Percentiles rank a stretch among this genome's conserved stretches.
These are phyloP conservation scores for Folsomia manolachei DNA, from an alignment of 2,888 invertebrate species.

Conservation along the genomic window DNA sequence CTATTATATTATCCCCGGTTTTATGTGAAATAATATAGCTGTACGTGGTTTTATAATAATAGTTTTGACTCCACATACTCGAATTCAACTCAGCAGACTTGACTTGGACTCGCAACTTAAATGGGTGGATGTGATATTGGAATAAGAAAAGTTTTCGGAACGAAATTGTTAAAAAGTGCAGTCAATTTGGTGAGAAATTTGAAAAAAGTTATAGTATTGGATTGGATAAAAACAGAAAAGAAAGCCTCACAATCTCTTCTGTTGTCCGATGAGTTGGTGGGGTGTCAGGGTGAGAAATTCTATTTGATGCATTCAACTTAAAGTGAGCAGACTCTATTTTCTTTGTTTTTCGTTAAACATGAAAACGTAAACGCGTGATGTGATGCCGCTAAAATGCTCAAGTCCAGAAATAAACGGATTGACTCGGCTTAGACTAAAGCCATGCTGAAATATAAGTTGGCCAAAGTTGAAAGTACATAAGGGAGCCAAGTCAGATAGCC, in stretches of 20 bases:
- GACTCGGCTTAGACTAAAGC: not conserved
- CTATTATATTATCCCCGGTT: not conserved
- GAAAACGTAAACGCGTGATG: not conserved
- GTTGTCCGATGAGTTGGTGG: not conserved
- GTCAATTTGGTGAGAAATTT: not conserved
- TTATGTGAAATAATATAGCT: too few species aligned
- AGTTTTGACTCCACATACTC: not conserved
- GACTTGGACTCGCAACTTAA: too few species aligned
- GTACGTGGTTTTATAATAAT: not conserved
- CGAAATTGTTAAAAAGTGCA: not conserved
- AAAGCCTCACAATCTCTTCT: not conserved
- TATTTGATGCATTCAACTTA: not conserved
- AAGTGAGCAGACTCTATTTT: not conserved
- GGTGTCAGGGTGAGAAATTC: not conserved
- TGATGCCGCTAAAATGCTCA: not conserved
- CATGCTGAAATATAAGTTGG: not conserved
- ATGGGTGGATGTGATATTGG: not conserved
- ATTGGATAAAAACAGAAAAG: not conserved
- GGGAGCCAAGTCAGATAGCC: too few species aligned
- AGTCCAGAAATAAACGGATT: slow-evolving; percentile 7
- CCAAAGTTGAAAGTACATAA: not conserved
- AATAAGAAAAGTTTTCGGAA: not conserved
- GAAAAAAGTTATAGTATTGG: not conserved
- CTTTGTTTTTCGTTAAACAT: not conserved
- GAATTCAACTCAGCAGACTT: too few species aligned